Conservation (phyloP, 1,140 invertebrate species). For the Leptonema lineaticorne region DNA sequence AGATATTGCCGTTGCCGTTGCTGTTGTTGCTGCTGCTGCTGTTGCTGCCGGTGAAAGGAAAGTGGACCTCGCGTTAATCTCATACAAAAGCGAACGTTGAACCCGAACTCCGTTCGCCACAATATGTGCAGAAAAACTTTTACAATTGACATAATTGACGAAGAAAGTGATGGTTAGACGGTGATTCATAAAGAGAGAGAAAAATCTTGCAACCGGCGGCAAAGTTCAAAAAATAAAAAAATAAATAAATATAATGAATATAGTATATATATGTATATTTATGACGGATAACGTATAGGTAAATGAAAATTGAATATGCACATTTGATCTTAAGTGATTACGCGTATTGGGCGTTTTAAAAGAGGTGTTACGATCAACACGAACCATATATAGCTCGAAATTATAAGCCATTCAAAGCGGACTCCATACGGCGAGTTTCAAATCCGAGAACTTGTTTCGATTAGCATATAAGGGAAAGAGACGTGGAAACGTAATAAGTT, state of each 20-base stretch:
- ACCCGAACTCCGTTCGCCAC: not conserved
- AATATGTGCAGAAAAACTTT: conserved; percentile 23
- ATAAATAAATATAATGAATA: no score
- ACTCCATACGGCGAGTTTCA: not conserved
- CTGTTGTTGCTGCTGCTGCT: not conserved
- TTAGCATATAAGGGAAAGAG: not conserved
- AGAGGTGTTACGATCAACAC: not conserved
- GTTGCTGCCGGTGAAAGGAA: conserved; percentile 33
- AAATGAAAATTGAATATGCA: not conserved
- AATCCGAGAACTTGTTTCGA: not conserved
- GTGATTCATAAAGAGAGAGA: conserved; percentile 11
- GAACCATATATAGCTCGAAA: not conserved
- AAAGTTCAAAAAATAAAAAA: no score
- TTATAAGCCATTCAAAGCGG: not conserved
- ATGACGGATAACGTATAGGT: not conserved
- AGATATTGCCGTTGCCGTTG: no score
- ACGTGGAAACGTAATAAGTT: conserved; percentile 2
- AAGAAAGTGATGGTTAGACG: conserved; percentile 13
- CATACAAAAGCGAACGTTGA: conserved; percentile 28
- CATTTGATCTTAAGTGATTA: not conserved
- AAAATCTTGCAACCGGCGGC: no score
- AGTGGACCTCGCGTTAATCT: conserved; percentile 30
- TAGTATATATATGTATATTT: no score
- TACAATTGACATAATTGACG: conserved; percentile 14
- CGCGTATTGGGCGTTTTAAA: not conserved